Conservation (phyloP, 2,797 vertebrate genomes). For the Hapalemur alaotrensis region DNA sequence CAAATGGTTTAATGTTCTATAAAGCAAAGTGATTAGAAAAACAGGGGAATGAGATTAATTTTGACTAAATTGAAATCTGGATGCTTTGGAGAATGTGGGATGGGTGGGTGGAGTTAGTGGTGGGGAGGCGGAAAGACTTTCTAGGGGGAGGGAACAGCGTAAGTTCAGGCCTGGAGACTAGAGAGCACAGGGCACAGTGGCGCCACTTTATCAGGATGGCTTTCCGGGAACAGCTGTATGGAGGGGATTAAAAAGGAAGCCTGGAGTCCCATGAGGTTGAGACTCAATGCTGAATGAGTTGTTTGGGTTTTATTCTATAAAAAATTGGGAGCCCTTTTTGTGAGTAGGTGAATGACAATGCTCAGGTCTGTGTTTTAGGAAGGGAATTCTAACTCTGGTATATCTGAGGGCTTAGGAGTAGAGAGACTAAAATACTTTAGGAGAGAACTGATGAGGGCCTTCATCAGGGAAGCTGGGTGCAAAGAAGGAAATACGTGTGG, state of each 20-base stretch:
- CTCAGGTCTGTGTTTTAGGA: background rate
- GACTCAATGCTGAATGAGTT: background rate
- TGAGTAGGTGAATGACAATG: background rate
- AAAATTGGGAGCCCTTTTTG: background rate
- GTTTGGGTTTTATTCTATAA: background rate
- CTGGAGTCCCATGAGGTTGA: background rate
- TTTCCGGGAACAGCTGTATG: background rate
- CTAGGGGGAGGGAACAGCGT: background rate
- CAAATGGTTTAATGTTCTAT: background rate
- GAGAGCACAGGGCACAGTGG: background rate
- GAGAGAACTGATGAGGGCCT: background rate
- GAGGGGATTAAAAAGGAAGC: background rate
- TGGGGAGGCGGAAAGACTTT: background rate
- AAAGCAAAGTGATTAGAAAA: conserved; percentile 1
- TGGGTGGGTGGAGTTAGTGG: background rate
- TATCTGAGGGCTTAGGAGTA: background rate
- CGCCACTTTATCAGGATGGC: background rate
- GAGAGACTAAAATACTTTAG: background rate
- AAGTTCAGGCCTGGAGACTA: background rate
- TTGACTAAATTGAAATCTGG: background rate
- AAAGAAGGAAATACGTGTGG: background rate
- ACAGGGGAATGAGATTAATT: background rate
- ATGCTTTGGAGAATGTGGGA: background rate
- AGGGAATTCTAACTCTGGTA: background rate
- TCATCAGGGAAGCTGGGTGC: background rate